A percentile compares a stretch with the other conserved stretches of the same genome.
Evolutionary conservation across 2,888 invertebrate genomes (phyloP).

Genomic region (Desoria tigrina): DNA sequence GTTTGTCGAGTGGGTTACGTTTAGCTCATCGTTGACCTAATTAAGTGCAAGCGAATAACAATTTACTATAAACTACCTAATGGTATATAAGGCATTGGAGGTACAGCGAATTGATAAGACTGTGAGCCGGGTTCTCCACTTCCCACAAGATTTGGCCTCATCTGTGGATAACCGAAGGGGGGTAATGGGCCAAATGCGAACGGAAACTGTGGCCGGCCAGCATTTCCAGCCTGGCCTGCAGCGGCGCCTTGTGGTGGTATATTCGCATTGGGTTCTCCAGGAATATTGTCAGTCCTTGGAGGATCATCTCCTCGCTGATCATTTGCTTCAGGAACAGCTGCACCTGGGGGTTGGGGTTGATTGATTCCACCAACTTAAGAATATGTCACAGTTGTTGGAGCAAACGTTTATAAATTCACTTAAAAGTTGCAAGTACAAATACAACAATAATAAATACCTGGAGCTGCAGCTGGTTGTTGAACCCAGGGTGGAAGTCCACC

Average conservation of each 20-base stretch:
- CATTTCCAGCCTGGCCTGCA: constrained; percentile 17
- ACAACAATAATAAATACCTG: background rate
- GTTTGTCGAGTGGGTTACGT: background rate
- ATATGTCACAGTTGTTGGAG: too few relatives aligned
- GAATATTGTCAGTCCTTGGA: constrained; percentile 12
- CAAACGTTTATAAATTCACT: background rate
- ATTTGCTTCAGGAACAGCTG: constrained; percentile 1
- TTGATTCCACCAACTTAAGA: constrained; percentile 9
- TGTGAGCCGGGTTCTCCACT: constrained; percentile 33
- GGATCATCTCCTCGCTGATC: constrained; percentile 13
- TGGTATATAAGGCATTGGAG: constrained; percentile 53
- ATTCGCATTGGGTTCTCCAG: constrained; percentile 11
- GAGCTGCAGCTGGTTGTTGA: constrained; percentile 23
- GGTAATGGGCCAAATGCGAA: constrained; percentile 44
- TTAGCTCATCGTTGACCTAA: too few relatives aligned
- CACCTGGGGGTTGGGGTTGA: constrained; percentile 21
- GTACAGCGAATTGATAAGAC: constrained; percentile 34
- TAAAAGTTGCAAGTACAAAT: constrained; percentile 23
- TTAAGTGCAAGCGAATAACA: too few relatives aligned
- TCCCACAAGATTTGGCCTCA: constrained; percentile 29
- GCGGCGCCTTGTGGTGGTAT: constrained; percentile 15
- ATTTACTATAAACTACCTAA: constrained; percentile 37
- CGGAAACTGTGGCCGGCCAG: constrained; percentile 14
- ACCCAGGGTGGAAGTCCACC: constrained; percentile 43
- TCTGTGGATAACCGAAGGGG: constrained; percentile 45